phyloP scores from a whole-genome alignment of 2,888 invertebrate genomes.

The Gastrophysa polygoni region DNA sequence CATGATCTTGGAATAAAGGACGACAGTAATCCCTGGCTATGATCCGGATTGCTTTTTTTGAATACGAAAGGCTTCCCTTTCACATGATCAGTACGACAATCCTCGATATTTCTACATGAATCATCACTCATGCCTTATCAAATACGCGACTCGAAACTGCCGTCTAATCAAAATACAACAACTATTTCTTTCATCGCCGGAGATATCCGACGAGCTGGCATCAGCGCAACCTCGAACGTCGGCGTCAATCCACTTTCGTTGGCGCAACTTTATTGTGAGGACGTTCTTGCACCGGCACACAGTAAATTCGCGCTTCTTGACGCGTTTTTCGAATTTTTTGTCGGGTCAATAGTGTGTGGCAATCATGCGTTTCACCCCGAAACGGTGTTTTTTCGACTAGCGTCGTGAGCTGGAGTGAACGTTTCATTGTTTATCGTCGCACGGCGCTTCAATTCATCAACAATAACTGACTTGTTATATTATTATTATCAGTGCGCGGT shows the following conservation, averaged over 20 bases:
- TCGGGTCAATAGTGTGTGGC: not conserved
- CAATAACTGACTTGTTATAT: not conserved
- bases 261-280: conserved; percentile 43
- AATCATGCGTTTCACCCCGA: too few species aligned
- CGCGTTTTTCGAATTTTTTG: conserved; percentile 5
- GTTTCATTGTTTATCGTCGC: not conserved
- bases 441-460: not conserved
- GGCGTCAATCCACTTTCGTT: conserved; percentile 37
- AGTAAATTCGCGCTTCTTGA: conserved; percentile 20
- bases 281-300: conserved; percentile 33
- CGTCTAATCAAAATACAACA: too few species aligned
- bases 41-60: too few species aligned
- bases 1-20: too few species aligned
- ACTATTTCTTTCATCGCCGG: not conserved
- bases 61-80: too few species aligned
- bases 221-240: conserved; percentile 46
- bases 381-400: too few species aligned
- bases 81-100: too few species aligned
- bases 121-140: too few species aligned
- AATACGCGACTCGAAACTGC: too few species aligned
- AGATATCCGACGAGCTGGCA: conserved; percentile 13
- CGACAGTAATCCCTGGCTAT: too few species aligned
- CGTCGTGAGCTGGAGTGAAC: not conserved
- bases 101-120: too few species aligned
- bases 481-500: conserved; percentile 4